A percentile compares a stretch with the other conserved stretches of the same genome.
Conservation (phyloP, 2,797 vertebrate genomes). For the Macropodus opercularis region DNA sequence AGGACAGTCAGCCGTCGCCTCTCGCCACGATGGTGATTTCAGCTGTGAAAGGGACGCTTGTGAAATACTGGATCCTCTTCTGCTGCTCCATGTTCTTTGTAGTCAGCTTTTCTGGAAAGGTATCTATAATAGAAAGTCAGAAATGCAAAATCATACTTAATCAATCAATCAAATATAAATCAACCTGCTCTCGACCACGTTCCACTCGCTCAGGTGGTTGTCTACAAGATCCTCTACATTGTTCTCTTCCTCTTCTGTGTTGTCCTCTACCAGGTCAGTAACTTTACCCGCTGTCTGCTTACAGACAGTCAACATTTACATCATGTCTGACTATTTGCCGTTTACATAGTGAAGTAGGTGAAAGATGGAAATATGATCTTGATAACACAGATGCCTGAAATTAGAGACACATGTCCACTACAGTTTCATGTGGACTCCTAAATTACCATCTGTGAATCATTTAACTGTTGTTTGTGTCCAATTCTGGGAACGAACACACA, state of each 20-base stretch:
- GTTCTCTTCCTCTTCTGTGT: constrained; percentile 80
- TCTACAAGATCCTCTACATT: constrained; percentile 82
- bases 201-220: constrained; percentile 66
- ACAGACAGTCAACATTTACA: neutral
- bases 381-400: constrained; percentile 10
- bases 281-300: neutral
- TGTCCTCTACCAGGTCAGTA: constrained; percentile 54
- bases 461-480: constrained; percentile 9
- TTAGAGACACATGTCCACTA: constrained; percentile 9
- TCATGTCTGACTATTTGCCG: neutral
- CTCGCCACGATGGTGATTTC: constrained; percentile 74
- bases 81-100: constrained; percentile 84
- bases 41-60: constrained; percentile 72
- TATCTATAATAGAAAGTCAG: constrained; percentile 32
- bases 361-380: constrained; percentile 15
- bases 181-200: neutral
- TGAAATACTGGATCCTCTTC: constrained; percentile 84
- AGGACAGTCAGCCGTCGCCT: constrained; percentile 60
- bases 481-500: neutral
- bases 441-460: constrained; percentile 26
- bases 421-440: constrained; percentile 26
- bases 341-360: neutral
- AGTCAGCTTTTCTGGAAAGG: constrained; percentile 83
- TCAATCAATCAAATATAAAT: too few relatives aligned
- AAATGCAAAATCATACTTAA: too few relatives aligned